Evolutionary conservation across 2,888 invertebrate species (phyloP).

Genomic region (Scaptomyza polygonia): DNA sequence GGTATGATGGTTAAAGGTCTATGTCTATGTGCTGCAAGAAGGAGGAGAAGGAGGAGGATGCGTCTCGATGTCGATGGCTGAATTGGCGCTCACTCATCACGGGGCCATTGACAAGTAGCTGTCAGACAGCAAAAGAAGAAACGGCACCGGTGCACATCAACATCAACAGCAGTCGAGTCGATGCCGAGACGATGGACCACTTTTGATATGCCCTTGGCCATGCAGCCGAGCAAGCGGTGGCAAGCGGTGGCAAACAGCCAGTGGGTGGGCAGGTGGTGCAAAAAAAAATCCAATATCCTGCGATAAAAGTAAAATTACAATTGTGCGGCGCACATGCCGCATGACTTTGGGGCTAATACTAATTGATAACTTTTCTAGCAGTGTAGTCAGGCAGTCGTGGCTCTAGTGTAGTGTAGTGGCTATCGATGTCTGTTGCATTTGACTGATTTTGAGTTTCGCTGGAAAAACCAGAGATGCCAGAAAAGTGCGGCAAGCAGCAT

Average conservation of each 20-base stretch:
- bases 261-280: slow-evolving; percentile 6
- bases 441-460: slow-evolving; percentile 75
- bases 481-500: slow-evolving; percentile 41
- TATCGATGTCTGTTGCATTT: slow-evolving; percentile 77
- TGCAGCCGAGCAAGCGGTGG: background rate
- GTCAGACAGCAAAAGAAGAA: slow-evolving; percentile 61
- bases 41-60: background rate
- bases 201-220: slow-evolving; percentile 67
- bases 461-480: slow-evolving; percentile 69
- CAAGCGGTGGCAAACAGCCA: background rate
- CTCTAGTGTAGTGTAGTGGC: slow-evolving; percentile 75
- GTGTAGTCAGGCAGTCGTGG: slow-evolving; percentile 52
- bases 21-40: slow-evolving; percentile 12
- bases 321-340: slow-evolving; percentile 52
- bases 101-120: slow-evolving; percentile 76
- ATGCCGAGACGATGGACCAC: slow-evolving; percentile 54
- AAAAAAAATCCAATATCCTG: slow-evolving; percentile 77
- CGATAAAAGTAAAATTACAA: slow-evolving; percentile 71
- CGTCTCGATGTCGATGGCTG: no score
- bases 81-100: slow-evolving; percentile 66
- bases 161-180: background rate
- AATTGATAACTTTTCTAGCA: slow-evolving; percentile 42
- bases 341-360: slow-evolving; percentile 12
- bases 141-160: slow-evolving; percentile 41
- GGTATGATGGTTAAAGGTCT: slow-evolving; percentile 12